Evolutionary conservation across 2,797 vertebrate species (phyloP), one percentile per base, ranked within the genome.

Genomic region (Octomys mimax): DNA sequence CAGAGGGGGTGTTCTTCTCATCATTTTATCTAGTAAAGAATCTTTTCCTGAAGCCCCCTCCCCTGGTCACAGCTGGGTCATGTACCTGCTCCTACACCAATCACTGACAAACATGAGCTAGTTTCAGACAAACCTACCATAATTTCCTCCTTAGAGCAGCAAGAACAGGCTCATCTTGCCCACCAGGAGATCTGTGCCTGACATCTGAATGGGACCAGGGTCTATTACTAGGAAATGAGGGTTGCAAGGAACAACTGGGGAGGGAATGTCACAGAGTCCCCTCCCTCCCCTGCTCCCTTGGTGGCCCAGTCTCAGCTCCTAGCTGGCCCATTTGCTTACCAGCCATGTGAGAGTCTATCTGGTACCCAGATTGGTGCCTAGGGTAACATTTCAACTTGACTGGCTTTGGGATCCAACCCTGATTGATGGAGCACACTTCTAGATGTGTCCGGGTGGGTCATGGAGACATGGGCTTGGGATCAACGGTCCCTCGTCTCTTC

Each of bases 251-350:
- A 54, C 28, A 31, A 24, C 57, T 36, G 21, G 68, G 39, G 59
- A 9, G 87, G 24, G 33, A 19, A 18, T 68, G 10, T 36, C 13
- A 12, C 18, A 0, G 75, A 49, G 24, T 7, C n/a, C 5, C 62
- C 24, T 11, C 1, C 1, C 14, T 36, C 4, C 46, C 8, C 12
- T 3, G 8, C 2, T 49, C 31, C 8, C 31, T 8, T 19, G 31
- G 68, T 11, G 2, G 52, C n/a, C 3, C 8, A 5, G 19, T 2
- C 57, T 11, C 62, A 31, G 78, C 57, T 12, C 0, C 22, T 13
- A 7, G n/a, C 11, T 39, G 73, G 11, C 62, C 5, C 3, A 7
- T 21, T 21, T 8, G 26, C 24, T 33, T 6, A 10, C 5, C 14
- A 70, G 66, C 3, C 9, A 22, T 6, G 22, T 36, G 9, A 19